A percentile compares a stretch with the other conserved stretches of the same genome.
These are phyloP conservation scores for Diaprepes abbreviatus DNA, from an alignment of 2,888 invertebrate species.

Conservation along the genomic window DNA sequence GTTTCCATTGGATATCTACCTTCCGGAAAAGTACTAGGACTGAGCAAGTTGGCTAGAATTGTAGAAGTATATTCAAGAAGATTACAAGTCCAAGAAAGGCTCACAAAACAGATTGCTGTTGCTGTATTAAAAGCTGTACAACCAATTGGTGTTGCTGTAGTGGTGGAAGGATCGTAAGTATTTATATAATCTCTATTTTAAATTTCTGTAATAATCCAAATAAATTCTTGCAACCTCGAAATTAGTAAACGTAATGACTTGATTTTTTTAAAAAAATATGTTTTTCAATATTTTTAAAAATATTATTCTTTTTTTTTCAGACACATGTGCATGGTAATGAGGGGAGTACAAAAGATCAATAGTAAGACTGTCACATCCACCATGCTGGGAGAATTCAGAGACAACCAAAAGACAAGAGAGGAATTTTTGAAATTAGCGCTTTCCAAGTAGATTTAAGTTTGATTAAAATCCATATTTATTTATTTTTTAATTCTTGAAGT, in stretches of 20 bases:
- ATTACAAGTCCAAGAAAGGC: constrained; percentile 96
- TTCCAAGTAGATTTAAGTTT: constrained; percentile 73
- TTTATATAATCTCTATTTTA: no score
- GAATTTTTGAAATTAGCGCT: constrained; percentile 96
- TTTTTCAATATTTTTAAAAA: background rate
- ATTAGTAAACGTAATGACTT: no score
- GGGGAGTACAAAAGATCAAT: constrained; percentile 99
- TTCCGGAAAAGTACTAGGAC: constrained; percentile 95
- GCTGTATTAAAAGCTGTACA: constrained; percentile 98
- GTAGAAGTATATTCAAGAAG: constrained; percentile 98
- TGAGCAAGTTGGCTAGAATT: constrained; percentile 97
- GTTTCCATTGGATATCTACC: constrained; percentile 99
- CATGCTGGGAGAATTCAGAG: constrained; percentile 99
- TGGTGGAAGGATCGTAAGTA: constrained; percentile 98
- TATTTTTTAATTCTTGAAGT: background rate
- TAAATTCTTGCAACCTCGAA: no score
- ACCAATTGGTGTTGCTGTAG: constrained; percentile 97
- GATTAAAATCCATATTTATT: background rate
- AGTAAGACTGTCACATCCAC: constrained; percentile 99
- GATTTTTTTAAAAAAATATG: background rate
- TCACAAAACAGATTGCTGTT: constrained; percentile 98
- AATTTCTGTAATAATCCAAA: no score
- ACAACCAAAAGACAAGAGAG: constrained; percentile 98
- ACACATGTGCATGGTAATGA: constrained; percentile 99
- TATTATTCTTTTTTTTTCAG: constrained; percentile 69